These are phyloP conservation scores for Ibycter americanus DNA, from an alignment of 2,797 vertebrate genomes.

Conservation along the genomic window DNA sequence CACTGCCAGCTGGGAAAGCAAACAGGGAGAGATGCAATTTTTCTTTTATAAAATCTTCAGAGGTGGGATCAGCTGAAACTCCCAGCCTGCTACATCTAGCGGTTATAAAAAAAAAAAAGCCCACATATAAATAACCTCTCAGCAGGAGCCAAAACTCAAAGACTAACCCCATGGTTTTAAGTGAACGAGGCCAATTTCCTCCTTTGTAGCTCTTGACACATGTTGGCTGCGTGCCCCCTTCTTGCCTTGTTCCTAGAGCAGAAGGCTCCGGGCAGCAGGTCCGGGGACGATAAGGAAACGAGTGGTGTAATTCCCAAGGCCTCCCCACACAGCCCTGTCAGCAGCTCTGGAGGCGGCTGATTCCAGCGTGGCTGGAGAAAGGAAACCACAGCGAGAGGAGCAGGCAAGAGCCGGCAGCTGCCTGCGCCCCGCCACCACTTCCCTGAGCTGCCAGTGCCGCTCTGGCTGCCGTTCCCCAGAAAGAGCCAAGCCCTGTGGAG, in stretches of 20 bases:
- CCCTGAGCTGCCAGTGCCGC: background rate
- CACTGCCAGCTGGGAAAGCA: constrained; percentile 32
- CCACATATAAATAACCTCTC: constrained; percentile 75
- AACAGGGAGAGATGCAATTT: constrained; percentile 26
- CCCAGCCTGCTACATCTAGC: constrained; percentile 6
- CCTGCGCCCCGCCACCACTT: background rate
- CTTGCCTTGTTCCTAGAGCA: constrained; percentile 71
- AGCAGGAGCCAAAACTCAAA: constrained; percentile 75
- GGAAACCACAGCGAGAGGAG: constrained; percentile 41
- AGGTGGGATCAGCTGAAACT: constrained; percentile 39
- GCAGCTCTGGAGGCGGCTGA: constrained; percentile 72
- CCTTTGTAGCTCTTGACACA: constrained; percentile 78
- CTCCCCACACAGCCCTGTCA: constrained; percentile 72
- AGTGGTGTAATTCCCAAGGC: constrained; percentile 71
- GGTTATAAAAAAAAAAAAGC: background rate
- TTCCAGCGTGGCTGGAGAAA: constrained; percentile 60
- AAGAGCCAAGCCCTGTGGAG: background rate
- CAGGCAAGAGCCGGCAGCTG: constrained; percentile 44
- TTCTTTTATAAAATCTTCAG: background rate
- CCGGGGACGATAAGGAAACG: constrained; percentile 68
- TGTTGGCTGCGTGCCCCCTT: constrained; percentile 68
- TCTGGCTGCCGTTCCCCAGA: background rate
- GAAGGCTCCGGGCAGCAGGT: constrained; percentile 65
- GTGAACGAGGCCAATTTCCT: constrained; percentile 78
- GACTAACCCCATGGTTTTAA: constrained; percentile 73